Base-by-base conservation (phyloP, 2,113 vertebrate species). In the Physeter macrocephalus region DNA sequence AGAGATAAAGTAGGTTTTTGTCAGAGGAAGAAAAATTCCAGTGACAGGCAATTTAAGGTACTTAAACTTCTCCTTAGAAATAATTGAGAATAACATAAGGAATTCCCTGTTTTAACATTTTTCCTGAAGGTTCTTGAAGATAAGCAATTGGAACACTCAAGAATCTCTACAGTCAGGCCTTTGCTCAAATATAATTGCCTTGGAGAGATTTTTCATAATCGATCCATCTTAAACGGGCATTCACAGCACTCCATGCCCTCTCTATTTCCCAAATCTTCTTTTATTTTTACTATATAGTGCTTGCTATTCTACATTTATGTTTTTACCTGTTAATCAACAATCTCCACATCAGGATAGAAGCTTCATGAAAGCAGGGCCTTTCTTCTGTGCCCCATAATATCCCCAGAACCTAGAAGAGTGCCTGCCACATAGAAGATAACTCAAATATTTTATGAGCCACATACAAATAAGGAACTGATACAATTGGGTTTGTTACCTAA, bases 241-340 rank as follows among this genome's bases (percentile, higher is more conserved):
- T 1, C 61, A 34, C 21, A 80, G 29, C 0, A 41, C 15, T 67
- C 27, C 2, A 15, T 20, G 1, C 25, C 5, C 9, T 43, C n/a
- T 43, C 29, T 59, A 29, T 21, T 83, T 74, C 17, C 29, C 21
- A 86, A 78, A 52, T 39, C 2, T 52, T 49, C 14, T 74, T 72
- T 43, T 66, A 21, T 20, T 29, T 54, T 39, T 23, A 43, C 31
- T 14, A 23, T 54, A 1, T 21, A 43, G 36, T 81, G 21, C 75
- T 75, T 43, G 62, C 15, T 49, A 14, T 3, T 57, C 41, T 90
- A 46, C 74, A 59, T 67, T 84, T 54, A 43, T 29, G 0, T 27
- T 67, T 92, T 75, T 52, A 34, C 20, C 36, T 59, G 8, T 31
- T 43, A 41, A 54, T 41, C 61, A 7, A 59, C 31, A 62, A 15